These are phyloP conservation scores for Ips nitidus DNA, from an alignment of 1,140 invertebrate species.

Conservation along the genomic window DNA sequence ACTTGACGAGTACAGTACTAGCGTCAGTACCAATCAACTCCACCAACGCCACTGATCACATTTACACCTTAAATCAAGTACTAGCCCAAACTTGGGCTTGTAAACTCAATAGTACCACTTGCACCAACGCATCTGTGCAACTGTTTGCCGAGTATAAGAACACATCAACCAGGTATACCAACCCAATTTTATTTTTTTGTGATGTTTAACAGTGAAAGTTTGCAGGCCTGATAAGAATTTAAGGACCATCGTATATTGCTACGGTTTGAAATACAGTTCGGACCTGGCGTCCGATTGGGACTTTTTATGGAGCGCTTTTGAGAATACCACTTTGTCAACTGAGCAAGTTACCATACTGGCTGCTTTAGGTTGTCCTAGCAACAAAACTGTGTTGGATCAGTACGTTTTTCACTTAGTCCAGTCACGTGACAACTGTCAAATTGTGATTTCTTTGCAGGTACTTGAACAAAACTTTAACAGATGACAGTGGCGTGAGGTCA, in stretches of 20 bases:
- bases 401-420: conserved; percentile 18
- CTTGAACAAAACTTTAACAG: conserved; percentile 21
- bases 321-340: conserved; percentile 17
- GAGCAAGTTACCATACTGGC: conserved; percentile 26
- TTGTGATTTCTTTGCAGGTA: conserved; percentile 16
- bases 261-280: conserved; percentile 31
- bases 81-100: conserved; percentile 58
- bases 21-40: conserved; percentile 29
- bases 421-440: not conserved
- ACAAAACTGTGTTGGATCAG: conserved; percentile 47
- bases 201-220: conserved; percentile 1
- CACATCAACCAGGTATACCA: conserved; percentile 6
- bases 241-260: conserved; percentile 28
- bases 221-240: conserved; percentile 33
- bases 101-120: conserved; percentile 54
- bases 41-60: conserved; percentile 38
- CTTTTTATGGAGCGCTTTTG: conserved; percentile 47
- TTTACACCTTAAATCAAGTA: conserved; percentile 51
- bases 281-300: conserved; percentile 52
- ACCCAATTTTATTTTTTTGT: not conserved
- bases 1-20: conserved; percentile 21
- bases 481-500: conserved; percentile 49
- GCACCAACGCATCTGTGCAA: conserved; percentile 38
- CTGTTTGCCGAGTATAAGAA: conserved; percentile 20
- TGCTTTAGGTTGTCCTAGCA: conserved; percentile 56